Conservation (phyloP, 2,797 vertebrate genomes). For the Diplodus puntazzo region DNA sequence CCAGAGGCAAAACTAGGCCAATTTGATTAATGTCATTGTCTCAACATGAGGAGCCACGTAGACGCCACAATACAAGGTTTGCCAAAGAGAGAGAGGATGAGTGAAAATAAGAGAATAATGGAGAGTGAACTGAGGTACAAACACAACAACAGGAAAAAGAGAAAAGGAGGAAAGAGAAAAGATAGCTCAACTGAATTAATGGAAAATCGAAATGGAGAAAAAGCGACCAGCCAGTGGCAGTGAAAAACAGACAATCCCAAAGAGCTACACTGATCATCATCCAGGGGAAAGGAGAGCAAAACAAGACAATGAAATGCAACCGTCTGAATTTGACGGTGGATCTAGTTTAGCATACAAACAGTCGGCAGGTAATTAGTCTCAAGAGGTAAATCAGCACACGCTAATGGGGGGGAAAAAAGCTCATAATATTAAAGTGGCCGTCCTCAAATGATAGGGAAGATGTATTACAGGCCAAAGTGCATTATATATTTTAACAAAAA, state of each 20-base stretch:
- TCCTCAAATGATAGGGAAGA: constrained; percentile 38
- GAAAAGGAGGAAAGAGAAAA: background rate
- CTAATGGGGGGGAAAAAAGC: constrained; percentile 30
- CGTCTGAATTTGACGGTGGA: constrained; percentile 52
- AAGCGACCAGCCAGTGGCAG: constrained; percentile 16
- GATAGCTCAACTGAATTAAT: background rate
- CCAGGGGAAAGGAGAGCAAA: constrained; percentile 44
- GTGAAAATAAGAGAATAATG: background rate
- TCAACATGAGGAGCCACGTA: constrained; percentile 35
- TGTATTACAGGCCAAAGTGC: constrained; percentile 7
- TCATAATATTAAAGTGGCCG: constrained; percentile 34
- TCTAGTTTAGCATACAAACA: constrained; percentile 70
- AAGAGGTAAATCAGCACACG: constrained; percentile 61
- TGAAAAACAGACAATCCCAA: constrained; percentile 38
- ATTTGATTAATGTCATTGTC: constrained; percentile 79
- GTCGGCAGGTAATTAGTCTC: constrained; percentile 78
- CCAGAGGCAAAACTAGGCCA: constrained; percentile 66
- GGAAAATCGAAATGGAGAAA: background rate
- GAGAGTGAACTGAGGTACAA: background rate
- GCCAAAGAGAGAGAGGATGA: constrained; percentile 18
- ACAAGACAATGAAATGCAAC: constrained; percentile 46
- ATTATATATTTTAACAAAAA: too few relatives aligned
- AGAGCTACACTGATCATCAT: constrained; percentile 50
- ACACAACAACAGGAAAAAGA: background rate
- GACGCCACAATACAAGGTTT: constrained; percentile 49